Conservation (phyloP, 1,140 invertebrate genomes). For the Bombus sibiricus region DNA sequence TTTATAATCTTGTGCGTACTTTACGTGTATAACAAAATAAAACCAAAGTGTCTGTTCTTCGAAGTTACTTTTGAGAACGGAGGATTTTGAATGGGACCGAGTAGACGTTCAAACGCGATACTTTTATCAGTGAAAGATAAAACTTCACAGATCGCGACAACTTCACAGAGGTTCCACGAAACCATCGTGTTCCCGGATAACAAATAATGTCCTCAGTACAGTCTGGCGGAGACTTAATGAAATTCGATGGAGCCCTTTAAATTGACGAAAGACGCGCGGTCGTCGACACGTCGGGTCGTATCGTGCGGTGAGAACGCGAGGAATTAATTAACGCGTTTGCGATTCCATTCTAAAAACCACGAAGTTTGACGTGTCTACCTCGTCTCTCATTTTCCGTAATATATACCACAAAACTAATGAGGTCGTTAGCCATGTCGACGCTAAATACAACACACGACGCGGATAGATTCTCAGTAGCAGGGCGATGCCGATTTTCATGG, state of each 20-base stretch:
- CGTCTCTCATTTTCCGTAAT: not conserved
- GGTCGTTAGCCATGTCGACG: slow-evolving; percentile 38
- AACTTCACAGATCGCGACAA: too few species aligned
- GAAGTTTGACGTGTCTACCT: not conserved
- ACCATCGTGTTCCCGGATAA: not conserved
- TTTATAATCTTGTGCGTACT: too few species aligned
- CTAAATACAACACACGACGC: slow-evolving; percentile 1
- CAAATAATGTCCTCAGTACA: not conserved
- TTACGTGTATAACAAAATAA: too few species aligned
- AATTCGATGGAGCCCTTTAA: slow-evolving; percentile 24
- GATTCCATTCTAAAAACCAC: slow-evolving; percentile 9
- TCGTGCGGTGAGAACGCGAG: not conserved
- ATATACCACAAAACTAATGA: slow-evolving; percentile 50
- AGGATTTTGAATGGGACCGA: not conserved
- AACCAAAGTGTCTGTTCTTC: not conserved
- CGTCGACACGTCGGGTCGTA: too few species aligned
- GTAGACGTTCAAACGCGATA: not conserved
- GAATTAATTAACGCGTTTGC: slow-evolving; percentile 46
- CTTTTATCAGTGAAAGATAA: not conserved
- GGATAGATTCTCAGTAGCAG: not conserved
- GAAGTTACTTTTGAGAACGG: not conserved
- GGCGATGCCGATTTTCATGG: not conserved
- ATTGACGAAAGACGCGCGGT: slow-evolving; percentile 15
- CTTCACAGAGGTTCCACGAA: not conserved
- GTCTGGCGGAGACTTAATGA: slow-evolving; percentile 26